A percentile compares a stretch with the other conserved stretches of the same genome.
Conservation (phyloP, 2,113 vertebrate genomes). For the Hyperopisus bebe region DNA sequence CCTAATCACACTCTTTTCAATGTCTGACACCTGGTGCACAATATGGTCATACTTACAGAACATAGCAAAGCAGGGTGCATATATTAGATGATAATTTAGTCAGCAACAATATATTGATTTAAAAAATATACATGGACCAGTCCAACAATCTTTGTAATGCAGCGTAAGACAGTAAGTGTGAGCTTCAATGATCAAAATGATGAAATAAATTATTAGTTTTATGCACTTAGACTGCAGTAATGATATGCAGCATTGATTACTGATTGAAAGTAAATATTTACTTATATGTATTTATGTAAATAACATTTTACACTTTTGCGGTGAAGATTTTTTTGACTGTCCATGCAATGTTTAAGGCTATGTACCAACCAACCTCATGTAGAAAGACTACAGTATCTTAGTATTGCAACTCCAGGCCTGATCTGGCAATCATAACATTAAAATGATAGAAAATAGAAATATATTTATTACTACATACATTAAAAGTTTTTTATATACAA, state of each 20-base stretch:
- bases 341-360: slow-evolving; percentile 19
- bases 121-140: not conserved
- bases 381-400: slow-evolving; percentile 10
- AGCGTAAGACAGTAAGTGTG: not conserved
- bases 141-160: slow-evolving; percentile 2
- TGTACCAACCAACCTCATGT: not conserved
- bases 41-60: not conserved
- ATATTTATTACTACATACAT: slow-evolving; percentile 21
- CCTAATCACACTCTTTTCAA: not conserved
- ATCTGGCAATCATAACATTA: slow-evolving; percentile 6
- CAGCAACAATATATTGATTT: not conserved
- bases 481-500: slow-evolving; percentile 19
- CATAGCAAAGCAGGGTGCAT: not conserved
- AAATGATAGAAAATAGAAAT: slow-evolving; percentile 16
- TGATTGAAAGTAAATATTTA: not conserved
- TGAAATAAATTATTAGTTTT: not conserved
- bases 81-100: not conserved
- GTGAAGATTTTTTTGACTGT: not conserved
- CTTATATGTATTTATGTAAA: slow-evolving; percentile 3
- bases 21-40: not conserved
- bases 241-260: slow-evolving; percentile 7
- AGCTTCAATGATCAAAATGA: not conserved
- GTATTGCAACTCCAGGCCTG: slow-evolving; percentile 16
- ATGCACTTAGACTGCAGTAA: not conserved
- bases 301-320: slow-evolving; percentile 3